Evolutionary conservation across 2,113 vertebrate genomes (phyloP).

Genomic region (Lamprologus sp.): DNA sequence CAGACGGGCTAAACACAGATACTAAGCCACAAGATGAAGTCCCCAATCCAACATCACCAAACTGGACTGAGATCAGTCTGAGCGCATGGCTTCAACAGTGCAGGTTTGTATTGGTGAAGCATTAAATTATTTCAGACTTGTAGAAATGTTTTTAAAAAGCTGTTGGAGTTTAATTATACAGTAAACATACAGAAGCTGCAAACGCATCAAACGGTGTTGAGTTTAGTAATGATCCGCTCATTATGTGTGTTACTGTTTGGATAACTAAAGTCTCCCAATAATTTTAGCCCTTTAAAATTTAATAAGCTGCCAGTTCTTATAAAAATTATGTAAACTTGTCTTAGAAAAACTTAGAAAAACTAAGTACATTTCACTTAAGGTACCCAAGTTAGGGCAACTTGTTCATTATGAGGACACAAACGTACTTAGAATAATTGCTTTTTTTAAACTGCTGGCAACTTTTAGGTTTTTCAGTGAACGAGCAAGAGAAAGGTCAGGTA

Average conservation of each 20-base stretch:
- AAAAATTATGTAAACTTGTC: background rate
- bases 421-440: background rate
- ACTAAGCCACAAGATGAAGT: background rate
- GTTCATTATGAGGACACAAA: background rate
- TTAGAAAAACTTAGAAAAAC: background rate
- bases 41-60: background rate
- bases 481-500: background rate
- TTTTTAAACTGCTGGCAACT: background rate
- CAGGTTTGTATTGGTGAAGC: background rate
- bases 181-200: background rate
- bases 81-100: background rate
- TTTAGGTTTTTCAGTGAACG: background rate
- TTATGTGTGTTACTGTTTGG: background rate
- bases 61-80: background rate
- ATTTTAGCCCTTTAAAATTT: background rate
- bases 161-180: background rate
- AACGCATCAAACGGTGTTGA: background rate
- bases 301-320: background rate
- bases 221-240: background rate
- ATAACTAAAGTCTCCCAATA: background rate
- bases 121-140: background rate
- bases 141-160: background rate
- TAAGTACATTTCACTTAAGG: background rate
- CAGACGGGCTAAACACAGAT: conserved; percentile 8
- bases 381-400: background rate